Conservation (phyloP, 2,888 invertebrate species). For the Leptopilina drosophilae region DNA sequence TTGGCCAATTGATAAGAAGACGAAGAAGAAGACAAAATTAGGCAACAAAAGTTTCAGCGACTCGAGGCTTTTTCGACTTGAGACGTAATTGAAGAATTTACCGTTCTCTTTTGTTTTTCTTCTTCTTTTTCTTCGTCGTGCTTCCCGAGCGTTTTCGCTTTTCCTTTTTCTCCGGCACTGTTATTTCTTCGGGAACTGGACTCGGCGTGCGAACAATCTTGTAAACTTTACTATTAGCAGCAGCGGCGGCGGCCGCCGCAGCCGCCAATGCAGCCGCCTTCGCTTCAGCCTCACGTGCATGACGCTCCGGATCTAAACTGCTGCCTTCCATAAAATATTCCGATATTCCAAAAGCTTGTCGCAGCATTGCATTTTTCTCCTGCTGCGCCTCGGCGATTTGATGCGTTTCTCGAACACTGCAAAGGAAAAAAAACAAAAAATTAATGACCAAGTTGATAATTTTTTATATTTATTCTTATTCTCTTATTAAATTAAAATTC, state of each 20-base stretch:
- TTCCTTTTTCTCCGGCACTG: conserved; percentile 70
- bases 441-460: no score
- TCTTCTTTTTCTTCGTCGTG: conserved; percentile 83
- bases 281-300: conserved; percentile 80
- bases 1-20: neutral
- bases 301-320: conserved; percentile 90
- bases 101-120: conserved; percentile 82
- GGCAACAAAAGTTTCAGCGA: conserved; percentile 48
- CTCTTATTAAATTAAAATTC: no score
- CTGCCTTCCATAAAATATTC: conserved; percentile 96
- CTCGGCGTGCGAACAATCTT: conserved; percentile 88
- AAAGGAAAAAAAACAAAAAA: conserved; percentile 63
- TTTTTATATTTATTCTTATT: no score
- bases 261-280: conserved; percentile 72
- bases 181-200: conserved; percentile 65
- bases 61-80: conserved; percentile 70
- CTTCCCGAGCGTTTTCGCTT: conserved; percentile 76
- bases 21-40: neutral
- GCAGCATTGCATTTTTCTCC: conserved; percentile 94
- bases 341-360: conserved; percentile 96
- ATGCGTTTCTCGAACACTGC: conserved; percentile 95
- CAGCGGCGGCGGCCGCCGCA: neutral
- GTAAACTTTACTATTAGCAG: conserved; percentile 79
- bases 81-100: conserved; percentile 60
- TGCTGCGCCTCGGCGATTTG: conserved; percentile 97